Base-by-base conservation (phyloP, 1,140 invertebrate species). In the Lepidurus apus region DNA sequence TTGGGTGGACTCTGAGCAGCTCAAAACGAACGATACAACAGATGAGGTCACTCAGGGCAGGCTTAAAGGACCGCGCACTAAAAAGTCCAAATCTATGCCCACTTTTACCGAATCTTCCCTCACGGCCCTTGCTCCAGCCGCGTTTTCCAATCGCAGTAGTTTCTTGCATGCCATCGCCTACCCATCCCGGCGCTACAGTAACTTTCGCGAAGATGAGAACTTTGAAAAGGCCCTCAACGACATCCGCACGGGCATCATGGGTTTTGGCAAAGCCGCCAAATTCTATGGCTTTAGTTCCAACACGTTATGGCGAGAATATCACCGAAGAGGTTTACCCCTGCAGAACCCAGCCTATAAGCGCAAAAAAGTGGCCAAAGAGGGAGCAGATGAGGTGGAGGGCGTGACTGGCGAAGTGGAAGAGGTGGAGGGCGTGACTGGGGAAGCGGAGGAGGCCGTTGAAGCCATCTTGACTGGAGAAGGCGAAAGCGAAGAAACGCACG, bases 241-340 rank as follows among this genome's bases (percentile, higher is more conserved):
- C 1, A 92, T 93, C 0, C 87, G 92, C 21, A 90, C 90, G 79
- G 92, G 92, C n/a, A 91, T 91, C 24, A 93, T 94, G 79, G 93
- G 93, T 1, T 93, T 94, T 84, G 93, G 92, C 84, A 93, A 93
- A 81, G 92, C 92, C 8, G 93, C 92, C 0, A 87, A 91, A 53
- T 89, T 93, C 84, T 93, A 91, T 83, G 92, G 92, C 17, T 92
- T 93, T 1, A 94, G 93, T 85, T 93, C 93, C 84, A 87, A 92
- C 45, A 93, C 93, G 0, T 84, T 94, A 1, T 94, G 93, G 93
- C 86, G 93, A 17, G 92, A 94, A 82, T 93, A 93, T 82, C 93
- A 93, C 81, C 93, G 92, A 83, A 87, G 91, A 21, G 93, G 93
- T 0, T 93, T 65, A 17, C 53, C 53, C n/a, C 21, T 65, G 53